These are phyloP conservation scores for Hippasteria phrygiana DNA, from an alignment of 53 echinoderm and acorn worm genomes.

Conservation along the genomic window DNA sequence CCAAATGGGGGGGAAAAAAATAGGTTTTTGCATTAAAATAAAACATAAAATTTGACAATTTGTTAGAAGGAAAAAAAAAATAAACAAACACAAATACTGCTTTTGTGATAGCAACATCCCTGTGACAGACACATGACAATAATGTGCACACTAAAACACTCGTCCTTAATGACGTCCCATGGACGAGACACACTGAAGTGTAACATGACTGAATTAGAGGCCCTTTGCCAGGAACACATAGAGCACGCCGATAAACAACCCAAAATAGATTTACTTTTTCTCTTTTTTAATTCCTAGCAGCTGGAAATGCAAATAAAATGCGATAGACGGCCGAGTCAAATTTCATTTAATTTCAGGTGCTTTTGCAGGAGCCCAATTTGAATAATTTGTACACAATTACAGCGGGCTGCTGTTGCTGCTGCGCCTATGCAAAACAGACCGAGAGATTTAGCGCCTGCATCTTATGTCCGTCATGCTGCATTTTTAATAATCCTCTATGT, in stretches of 20 bases:
- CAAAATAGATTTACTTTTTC: conserved; percentile 54
- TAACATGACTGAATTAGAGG: conserved; percentile 14
- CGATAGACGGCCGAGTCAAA: conserved; percentile 48
- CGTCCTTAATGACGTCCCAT: background rate
- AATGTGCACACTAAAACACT: conserved; percentile 15
- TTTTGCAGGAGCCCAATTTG: conserved; percentile 42
- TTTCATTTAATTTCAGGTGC: conserved; percentile 51
- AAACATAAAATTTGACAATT: too few relatives aligned
- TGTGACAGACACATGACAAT: background rate
- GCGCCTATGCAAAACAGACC: background rate
- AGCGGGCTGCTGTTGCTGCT: conserved; percentile 3
- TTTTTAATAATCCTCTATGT: conserved; percentile 39
- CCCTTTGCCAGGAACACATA: conserved; percentile 20
- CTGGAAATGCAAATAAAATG: conserved; percentile 42
- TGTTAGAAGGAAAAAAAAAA: too few relatives aligned
- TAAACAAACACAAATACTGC: too few relatives aligned
- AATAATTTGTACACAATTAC: conserved; percentile 61
- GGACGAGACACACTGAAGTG: background rate
- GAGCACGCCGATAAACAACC: conserved; percentile 32
- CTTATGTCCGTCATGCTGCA: background rate
- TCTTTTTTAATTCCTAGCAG: conserved; percentile 51
- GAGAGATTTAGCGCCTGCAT: background rate
- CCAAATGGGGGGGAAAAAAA: too few relatives aligned
- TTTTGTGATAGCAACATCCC: too few relatives aligned
- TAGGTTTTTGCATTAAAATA: too few relatives aligned